These are phyloP conservation scores for Drosophila takahashii DNA, from an alignment of 1,140 invertebrate species.

Conservation along the genomic window DNA sequence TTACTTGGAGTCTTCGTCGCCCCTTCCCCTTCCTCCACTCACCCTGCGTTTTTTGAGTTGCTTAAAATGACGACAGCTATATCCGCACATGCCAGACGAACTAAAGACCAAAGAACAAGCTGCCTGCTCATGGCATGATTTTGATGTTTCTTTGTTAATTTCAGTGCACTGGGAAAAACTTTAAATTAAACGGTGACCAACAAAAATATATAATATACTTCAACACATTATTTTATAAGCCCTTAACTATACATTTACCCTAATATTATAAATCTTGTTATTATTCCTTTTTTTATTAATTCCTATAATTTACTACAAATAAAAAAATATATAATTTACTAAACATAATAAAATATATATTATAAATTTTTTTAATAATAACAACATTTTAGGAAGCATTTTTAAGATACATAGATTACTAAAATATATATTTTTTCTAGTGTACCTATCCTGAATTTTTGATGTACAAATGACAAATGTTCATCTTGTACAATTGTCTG, in stretches of 20 bases:
- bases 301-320: no score
- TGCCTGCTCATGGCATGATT: constrained; percentile 52
- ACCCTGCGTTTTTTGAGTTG: constrained; percentile 55
- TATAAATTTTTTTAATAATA: no score
- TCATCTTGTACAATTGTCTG: constrained; percentile 69
- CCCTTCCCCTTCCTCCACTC: not conserved
- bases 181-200: not conserved
- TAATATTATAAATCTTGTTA: no score
- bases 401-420: no score
- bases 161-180: constrained; percentile 20
- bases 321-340: no score
- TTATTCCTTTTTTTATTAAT: no score
- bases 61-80: constrained; percentile 76
- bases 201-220: no score
- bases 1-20: constrained; percentile 38
- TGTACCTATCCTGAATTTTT: constrained; percentile 38
- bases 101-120: constrained; percentile 36
- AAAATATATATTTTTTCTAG: constrained; percentile 4
- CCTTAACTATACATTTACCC: no score
- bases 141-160: constrained; percentile 80
- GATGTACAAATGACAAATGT: constrained; percentile 71
- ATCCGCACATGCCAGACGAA: constrained; percentile 59
- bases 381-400: no score
- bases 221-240: no score
- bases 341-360: no score